Evolutionary conservation across 23 tunicate species (phyloP).

Genomic region (Phallusia fumigata): DNA sequence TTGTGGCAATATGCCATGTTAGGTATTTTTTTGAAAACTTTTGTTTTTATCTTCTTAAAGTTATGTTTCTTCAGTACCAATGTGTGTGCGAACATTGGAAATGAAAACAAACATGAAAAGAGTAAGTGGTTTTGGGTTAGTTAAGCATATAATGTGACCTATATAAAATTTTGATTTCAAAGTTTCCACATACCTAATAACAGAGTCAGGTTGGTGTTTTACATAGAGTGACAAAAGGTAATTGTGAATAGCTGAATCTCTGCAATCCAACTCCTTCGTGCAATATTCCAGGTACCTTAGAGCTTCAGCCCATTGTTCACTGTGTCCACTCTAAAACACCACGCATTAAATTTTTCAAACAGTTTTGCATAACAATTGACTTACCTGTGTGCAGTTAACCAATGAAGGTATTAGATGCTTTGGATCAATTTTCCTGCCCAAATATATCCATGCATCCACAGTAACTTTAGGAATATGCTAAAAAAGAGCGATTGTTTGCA

Average conservation of each 20-base stretch:
- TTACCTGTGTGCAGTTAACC: slow-evolving; percentile 73
- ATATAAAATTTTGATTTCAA: neutral
- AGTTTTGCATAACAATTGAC: neutral
- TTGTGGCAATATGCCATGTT: too few species aligned
- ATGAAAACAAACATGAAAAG: too few species aligned
- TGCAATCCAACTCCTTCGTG: slow-evolving; percentile 34
- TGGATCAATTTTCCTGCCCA: slow-evolving; percentile 56
- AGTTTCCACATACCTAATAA: slow-evolving; percentile 22
- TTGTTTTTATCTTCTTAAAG: too few species aligned
- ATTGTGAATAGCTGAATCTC: slow-evolving; percentile 82
- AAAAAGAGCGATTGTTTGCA: neutral
- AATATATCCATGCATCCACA: slow-evolving; percentile 72
- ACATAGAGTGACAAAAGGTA: slow-evolving; percentile 80
- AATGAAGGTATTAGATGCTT: slow-evolving; percentile 73
- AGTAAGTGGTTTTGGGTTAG: too few species aligned
- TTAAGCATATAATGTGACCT: too few species aligned
- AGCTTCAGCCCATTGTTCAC: slow-evolving; percentile 54
- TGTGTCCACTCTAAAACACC: slow-evolving; percentile 15
- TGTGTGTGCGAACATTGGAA: too few species aligned
- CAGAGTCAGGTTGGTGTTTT: slow-evolving; percentile 65
- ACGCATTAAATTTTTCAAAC: too few species aligned
- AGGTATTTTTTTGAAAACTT: too few species aligned
- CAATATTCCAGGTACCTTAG: slow-evolving; percentile 71
- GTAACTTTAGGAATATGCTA: slow-evolving; percentile 69
- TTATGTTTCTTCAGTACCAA: too few species aligned